Evolutionary conservation across 2,888 invertebrate species (phyloP).

Genomic region (Cancer borealis): DNA sequence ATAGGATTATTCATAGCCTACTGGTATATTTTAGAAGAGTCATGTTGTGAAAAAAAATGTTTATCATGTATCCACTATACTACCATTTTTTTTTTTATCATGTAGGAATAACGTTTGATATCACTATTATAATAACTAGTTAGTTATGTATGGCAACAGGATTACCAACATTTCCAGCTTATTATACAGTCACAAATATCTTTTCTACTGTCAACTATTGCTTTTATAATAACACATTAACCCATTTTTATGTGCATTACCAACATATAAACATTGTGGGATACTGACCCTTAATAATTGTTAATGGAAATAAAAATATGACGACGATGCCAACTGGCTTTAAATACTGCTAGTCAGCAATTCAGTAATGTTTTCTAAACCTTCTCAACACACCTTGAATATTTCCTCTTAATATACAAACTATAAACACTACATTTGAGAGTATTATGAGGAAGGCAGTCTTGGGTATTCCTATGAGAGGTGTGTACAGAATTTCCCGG

Average conservation of each 20-base stretch:
- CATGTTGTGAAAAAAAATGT: neutral
- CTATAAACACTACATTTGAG: neutral
- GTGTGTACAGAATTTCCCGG: neutral
- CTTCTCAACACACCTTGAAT: constrained; percentile 1
- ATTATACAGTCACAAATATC: neutral
- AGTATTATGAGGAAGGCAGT: neutral
- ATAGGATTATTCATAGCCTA: neutral
- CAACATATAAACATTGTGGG: constrained; percentile 37
- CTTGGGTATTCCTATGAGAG: neutral
- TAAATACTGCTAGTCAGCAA: neutral
- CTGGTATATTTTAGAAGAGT: neutral
- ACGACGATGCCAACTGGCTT: constrained; percentile 41
- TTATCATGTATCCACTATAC: neutral
- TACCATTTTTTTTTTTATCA: neutral
- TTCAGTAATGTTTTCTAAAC: neutral
- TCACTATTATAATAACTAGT: neutral
- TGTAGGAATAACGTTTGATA: neutral
- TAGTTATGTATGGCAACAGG: neutral
- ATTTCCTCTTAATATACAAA: neutral
- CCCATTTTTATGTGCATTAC: constrained; percentile 19
- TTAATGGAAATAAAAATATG: constrained; percentile 36
- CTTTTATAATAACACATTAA: constrained; percentile 38
- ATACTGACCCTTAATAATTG: constrained; percentile 25
- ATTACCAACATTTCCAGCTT: neutral
- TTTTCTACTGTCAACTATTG: constrained; percentile 4